Conservation (phyloP, 2,113 vertebrate genomes). For the Stigmatopora argus region DNA sequence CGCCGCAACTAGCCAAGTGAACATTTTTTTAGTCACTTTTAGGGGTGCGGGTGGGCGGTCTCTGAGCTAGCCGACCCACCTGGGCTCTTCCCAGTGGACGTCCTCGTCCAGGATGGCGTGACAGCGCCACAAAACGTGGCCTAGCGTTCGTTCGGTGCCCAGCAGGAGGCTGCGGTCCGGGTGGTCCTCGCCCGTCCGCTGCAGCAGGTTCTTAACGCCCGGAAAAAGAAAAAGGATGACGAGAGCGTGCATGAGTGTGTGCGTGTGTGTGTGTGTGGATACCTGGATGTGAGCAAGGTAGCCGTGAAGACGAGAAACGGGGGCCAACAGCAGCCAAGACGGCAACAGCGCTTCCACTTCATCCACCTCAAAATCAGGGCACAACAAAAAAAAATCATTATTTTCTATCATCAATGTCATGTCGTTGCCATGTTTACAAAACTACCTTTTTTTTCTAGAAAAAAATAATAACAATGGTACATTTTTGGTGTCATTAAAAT, state of each 20-base stretch:
- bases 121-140: constrained; percentile 59
- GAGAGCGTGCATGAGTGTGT: no score
- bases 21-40: background rate
- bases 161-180: constrained; percentile 67
- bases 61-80: no score
- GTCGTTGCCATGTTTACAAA: no score
- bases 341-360: constrained; percentile 43
- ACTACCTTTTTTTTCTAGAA: no score
- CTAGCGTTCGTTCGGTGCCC: constrained; percentile 58
- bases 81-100: constrained; percentile 43
- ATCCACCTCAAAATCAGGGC: no score
- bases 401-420: no score
- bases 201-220: constrained; percentile 56
- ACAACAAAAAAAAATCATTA: no score
- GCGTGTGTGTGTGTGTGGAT: background rate
- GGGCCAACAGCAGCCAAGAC: constrained; percentile 51
- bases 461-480: no score
- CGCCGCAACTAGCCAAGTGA: background rate
- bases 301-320: constrained; percentile 63
- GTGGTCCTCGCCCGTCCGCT: constrained; percentile 65
- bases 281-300: constrained; percentile 73
- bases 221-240: background rate
- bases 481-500: no score
- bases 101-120: constrained; percentile 64
- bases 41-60: background rate